Percentiles rank a stretch among this genome's conserved stretches.
phyloP scores from a whole-genome alignment of 2,113 vertebrate species.

The Ibidorhyncha struthersii region DNA sequence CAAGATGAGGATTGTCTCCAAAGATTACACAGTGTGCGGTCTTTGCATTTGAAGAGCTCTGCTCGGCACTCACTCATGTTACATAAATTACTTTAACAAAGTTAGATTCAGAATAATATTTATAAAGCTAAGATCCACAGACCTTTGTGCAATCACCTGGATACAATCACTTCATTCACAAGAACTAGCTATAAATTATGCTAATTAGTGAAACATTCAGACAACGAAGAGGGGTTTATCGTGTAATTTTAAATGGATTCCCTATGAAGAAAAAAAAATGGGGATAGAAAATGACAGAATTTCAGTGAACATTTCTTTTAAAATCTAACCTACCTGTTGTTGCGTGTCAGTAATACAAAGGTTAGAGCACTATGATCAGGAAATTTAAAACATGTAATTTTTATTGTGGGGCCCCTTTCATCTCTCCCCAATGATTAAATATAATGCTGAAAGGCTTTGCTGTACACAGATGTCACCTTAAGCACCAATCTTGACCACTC shows the following conservation, averaged over 20 bases:
- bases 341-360: not conserved
- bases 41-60: not conserved
- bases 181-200: constrained; percentile 11
- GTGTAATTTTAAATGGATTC: constrained; percentile 1
- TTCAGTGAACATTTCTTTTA: not conserved
- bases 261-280: not conserved
- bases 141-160: constrained; percentile 46
- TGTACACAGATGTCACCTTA: not conserved
- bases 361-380: not conserved
- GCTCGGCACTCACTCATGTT: constrained; percentile 13
- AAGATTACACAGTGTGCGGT: constrained; percentile 39
- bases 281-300: not conserved
- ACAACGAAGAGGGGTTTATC: constrained; percentile 8
- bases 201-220: constrained; percentile 10
- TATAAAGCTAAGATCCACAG: constrained; percentile 3
- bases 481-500: not conserved
- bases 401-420: not conserved
- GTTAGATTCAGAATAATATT: constrained; percentile 47
- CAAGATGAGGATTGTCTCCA: constrained; percentile 2
- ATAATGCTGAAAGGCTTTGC: not conserved
- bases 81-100: constrained; percentile 30
- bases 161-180: constrained; percentile 32
- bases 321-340: not conserved
- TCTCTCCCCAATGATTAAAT: not conserved
- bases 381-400: not conserved